Percentiles rank a stretch among this genome's conserved stretches.
phyloP scores from a whole-genome alignment of 2,888 invertebrate genomes.

The Pyrgus malvae region DNA sequence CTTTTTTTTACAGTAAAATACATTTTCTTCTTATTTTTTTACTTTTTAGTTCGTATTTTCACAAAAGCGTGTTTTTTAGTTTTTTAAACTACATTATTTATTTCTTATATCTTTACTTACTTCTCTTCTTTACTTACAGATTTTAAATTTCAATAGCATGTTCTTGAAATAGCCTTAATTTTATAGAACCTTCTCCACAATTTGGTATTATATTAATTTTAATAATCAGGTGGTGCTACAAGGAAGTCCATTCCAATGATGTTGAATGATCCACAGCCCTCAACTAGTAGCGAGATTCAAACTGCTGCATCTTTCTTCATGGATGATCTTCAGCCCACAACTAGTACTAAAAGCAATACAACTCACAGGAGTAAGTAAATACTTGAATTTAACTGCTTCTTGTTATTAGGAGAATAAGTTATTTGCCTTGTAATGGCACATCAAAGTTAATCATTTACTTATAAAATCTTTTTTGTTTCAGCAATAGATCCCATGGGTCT shows the following conservation, averaged over 20 bases:
- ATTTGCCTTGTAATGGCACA: neutral
- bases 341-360: neutral
- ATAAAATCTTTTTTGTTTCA: too few relatives aligned
- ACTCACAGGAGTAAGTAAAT: neutral
- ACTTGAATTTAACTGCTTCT: neutral
- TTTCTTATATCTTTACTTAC: too few relatives aligned
- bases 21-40: too few relatives aligned
- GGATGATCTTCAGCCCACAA: neutral
- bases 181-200: neutral
- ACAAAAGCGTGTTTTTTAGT: too few relatives aligned
- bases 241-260: neutral
- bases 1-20: too few relatives aligned
- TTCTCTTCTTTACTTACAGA: too few relatives aligned
- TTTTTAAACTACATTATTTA: too few relatives aligned
- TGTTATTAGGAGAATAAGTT: neutral
- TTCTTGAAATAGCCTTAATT: neutral
- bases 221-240: neutral
- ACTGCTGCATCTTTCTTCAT: too few relatives aligned
- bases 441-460: neutral
- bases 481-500: constrained; percentile 33
- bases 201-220: neutral
- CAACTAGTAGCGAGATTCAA: too few relatives aligned
- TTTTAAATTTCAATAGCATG: too few relatives aligned
- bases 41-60: too few relatives aligned
- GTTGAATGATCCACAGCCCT: neutral